Conservation (phyloP, 2,888 invertebrate species). For the Drosophila recens region DNA sequence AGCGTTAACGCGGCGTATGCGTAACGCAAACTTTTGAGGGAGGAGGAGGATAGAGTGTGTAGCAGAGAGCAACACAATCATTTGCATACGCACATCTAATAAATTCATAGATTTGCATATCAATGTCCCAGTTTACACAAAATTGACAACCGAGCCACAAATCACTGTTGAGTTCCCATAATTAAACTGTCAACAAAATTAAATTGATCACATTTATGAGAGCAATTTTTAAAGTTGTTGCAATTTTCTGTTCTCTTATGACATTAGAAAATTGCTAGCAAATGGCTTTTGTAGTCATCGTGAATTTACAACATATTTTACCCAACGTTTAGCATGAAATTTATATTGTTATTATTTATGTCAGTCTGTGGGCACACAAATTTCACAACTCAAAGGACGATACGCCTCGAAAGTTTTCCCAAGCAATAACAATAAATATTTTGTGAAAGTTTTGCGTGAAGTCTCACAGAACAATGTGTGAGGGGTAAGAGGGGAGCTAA, state of each 20-base stretch:
- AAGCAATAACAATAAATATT: constrained; percentile 50
- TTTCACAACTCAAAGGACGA: constrained; percentile 21
- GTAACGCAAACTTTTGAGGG: constrained; percentile 10
- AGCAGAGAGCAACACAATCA: background rate
- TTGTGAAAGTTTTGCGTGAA: constrained; percentile 10
- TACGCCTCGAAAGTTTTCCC: constrained; percentile 24
- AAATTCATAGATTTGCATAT: constrained; percentile 73
- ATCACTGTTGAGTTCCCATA: constrained; percentile 55
- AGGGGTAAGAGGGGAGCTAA: background rate
- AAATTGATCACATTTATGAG: constrained; percentile 63
- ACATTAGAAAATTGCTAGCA: constrained; percentile 34
- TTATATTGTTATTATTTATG: constrained; percentile 50
- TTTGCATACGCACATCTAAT: constrained; percentile 62
- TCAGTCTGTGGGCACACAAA: constrained; percentile 18
- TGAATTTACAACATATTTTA: constrained; percentile 30
- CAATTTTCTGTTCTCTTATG: constrained; percentile 5
- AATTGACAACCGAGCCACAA: constrained; percentile 47
- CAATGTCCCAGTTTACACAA: constrained; percentile 50
- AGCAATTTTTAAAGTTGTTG: constrained; percentile 15
- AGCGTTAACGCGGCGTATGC: constrained; percentile 34
- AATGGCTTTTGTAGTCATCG: constrained; percentile 14
- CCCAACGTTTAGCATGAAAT: constrained; percentile 30
- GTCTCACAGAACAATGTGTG: background rate
- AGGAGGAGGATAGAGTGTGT: background rate
- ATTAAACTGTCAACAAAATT: constrained; percentile 79